Percentiles rank a stretch among this genome's conserved stretches.
Evolutionary conservation across 2,888 invertebrate genomes (phyloP).

Genomic region (Dugesia japonica): DNA sequence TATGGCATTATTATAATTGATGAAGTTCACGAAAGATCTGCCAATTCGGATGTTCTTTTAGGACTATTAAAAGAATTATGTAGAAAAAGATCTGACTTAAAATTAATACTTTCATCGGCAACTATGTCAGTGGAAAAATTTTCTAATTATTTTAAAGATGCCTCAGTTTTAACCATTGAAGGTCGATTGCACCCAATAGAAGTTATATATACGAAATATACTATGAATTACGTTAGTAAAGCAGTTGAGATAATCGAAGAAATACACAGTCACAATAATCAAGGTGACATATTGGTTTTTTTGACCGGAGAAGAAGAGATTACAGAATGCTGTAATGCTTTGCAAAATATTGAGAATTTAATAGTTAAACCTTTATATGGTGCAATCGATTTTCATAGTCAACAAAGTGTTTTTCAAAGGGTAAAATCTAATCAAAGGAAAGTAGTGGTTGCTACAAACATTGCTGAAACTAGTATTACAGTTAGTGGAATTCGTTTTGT

Average conservation of each 20-base stretch:
- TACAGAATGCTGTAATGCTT: conserved; percentile 88
- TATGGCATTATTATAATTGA: conserved; percentile 96
- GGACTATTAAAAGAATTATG: conserved; percentile 52
- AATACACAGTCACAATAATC: conserved; percentile 88
- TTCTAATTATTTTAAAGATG: conserved; percentile 92
- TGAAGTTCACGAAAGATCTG: conserved; percentile 94
- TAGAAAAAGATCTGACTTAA: conserved; percentile 65
- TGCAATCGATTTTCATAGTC: conserved; percentile 93
- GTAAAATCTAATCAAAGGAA: conserved; percentile 91
- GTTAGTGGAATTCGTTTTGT: conserved; percentile 98
- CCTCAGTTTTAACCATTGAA: conserved; percentile 93
- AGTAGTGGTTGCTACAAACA: conserved; percentile 88
- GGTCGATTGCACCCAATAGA: conserved; percentile 90
- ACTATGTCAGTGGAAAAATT: conserved; percentile 95
- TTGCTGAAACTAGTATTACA: conserved; percentile 92
- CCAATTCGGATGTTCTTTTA: conserved; percentile 92
- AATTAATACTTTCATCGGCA: conserved; percentile 92
- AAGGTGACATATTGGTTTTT: conserved; percentile 51
- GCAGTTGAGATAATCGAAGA: conserved; percentile 96
- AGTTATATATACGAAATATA: conserved; percentile 90
- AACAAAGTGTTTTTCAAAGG: conserved; percentile 92
- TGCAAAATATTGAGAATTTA: conserved; percentile 93
- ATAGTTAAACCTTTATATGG: conserved; percentile 90
- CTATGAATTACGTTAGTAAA: conserved; percentile 93
- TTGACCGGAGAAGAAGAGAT: conserved; percentile 77